These are phyloP conservation scores for Coturnix japonica DNA, from an alignment of 2,113 vertebrate genomes.

Conservation along the genomic window DNA sequence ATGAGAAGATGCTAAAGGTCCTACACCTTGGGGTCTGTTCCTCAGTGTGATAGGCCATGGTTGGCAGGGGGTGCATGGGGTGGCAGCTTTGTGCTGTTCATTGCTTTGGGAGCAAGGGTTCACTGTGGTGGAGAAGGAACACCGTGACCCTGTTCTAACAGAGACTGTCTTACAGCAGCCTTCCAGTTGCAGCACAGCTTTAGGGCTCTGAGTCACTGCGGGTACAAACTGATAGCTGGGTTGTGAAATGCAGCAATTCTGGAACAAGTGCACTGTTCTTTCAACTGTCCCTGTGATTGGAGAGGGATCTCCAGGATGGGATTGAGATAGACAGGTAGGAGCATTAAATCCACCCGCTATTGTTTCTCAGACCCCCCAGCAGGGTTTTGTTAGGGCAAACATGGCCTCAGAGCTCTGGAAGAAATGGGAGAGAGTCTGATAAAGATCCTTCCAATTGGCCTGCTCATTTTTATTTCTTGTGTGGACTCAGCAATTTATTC, in stretches of 20 bases:
- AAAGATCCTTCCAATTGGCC: background rate
- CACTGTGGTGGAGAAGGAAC: background rate
- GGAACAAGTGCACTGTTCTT: background rate
- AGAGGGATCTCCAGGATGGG: background rate
- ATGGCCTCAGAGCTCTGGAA: background rate
- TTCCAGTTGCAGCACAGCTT: background rate
- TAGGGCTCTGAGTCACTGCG: constrained; percentile 31
- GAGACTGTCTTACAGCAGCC: background rate
- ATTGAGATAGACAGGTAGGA: background rate
- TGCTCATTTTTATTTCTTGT: constrained; percentile 33
- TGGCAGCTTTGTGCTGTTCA: background rate
- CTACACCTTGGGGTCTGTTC: background rate
- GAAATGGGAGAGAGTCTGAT: background rate
- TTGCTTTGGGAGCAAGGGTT: background rate
- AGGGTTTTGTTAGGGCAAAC: constrained; percentile 23
- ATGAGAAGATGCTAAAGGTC: background rate
- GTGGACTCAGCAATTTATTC: background rate
- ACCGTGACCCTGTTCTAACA: background rate
- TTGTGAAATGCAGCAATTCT: constrained; percentile 17
- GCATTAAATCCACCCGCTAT: background rate
- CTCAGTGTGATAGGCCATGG: background rate
- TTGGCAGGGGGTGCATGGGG: background rate
- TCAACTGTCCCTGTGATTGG: background rate
- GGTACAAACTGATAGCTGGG: constrained; percentile 2
- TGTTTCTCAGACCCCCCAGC: constrained; percentile 19